phyloP scores from a whole-genome alignment of 2,888 invertebrate genomes.

The Neocrepidodera transversa region DNA sequence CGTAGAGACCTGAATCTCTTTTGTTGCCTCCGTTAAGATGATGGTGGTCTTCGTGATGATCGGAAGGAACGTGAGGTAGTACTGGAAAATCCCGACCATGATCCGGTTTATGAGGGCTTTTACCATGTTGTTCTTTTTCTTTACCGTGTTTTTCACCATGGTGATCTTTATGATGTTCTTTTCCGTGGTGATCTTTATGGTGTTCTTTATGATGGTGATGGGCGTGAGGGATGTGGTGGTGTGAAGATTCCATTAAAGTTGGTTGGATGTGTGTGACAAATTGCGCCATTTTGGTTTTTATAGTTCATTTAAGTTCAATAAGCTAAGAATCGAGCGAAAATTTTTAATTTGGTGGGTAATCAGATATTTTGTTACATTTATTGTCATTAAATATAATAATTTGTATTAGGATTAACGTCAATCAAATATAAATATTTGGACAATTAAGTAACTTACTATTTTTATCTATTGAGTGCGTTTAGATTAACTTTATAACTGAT shows the following conservation, averaged over 20 bases:
- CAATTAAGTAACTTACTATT: no score
- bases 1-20: slow-evolving; percentile 7
- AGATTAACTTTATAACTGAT: no score
- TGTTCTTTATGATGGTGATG: slow-evolving; percentile 60
- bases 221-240: slow-evolving; percentile 63
- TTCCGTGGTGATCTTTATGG: slow-evolving; percentile 15
- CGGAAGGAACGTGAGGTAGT: slow-evolving; percentile 46
- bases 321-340: slow-evolving; percentile 2
- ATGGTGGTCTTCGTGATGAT: slow-evolving; percentile 26
- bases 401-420: no score
- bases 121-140: slow-evolving; percentile 36
- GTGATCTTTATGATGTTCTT: slow-evolving; percentile 50
- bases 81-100: slow-evolving; percentile 53
- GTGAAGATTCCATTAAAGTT: slow-evolving; percentile 66
- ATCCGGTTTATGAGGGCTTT: slow-evolving; percentile 32
- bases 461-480: no score
- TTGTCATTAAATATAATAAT: no score
- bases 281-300: slow-evolving; percentile 61
- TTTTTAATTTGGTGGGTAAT: slow-evolving; percentile 9
- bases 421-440: no score
- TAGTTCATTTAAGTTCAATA: slow-evolving; percentile 13
- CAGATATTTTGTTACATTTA: no score
- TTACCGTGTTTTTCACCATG: slow-evolving; percentile 47
- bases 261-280: slow-evolving; percentile 68
- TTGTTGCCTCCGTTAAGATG: slow-evolving; percentile 22